Conservation (phyloP, 2,888 invertebrate species). For the Phyto melanocephala region DNA sequence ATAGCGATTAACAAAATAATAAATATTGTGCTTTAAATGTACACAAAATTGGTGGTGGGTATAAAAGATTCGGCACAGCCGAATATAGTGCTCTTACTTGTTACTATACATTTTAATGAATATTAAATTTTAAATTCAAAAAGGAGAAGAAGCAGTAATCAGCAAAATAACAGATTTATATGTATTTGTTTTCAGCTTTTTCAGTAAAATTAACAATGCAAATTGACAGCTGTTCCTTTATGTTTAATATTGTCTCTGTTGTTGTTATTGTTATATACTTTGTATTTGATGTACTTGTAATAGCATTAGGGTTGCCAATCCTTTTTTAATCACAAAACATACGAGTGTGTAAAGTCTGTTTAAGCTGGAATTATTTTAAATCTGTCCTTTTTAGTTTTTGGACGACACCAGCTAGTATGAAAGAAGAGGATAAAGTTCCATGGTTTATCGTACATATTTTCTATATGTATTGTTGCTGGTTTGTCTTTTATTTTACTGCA, state of each 20-base stretch:
- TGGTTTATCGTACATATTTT: neutral
- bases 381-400: neutral
- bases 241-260: conserved; percentile 48
- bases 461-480: conserved; percentile 34
- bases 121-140: too few species aligned
- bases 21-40: too few species aligned
- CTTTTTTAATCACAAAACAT: neutral
- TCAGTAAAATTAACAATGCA: conserved; percentile 64
- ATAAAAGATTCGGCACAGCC: too few species aligned
- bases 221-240: conserved; percentile 66
- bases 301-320: conserved; percentile 5
- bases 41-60: too few species aligned
- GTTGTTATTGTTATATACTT: conserved; percentile 36
- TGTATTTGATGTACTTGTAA: neutral
- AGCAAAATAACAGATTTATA: neutral
- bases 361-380: conserved; percentile 12
- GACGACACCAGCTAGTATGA: neutral
- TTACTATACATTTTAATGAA: too few species aligned
- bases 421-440: conserved; percentile 36
- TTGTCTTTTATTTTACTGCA: conserved; percentile 12
- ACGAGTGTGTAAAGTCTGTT: neutral
- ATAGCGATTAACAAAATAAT: too few species aligned
- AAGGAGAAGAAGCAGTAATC: neutral
- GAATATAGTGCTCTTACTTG: too few species aligned
- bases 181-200: conserved; percentile 40